A percentile compares a stretch with the other conserved stretches of the same genome.
Evolutionary conservation across 2,113 vertebrate species (phyloP).

Genomic region (Platysternon megacephalum): DNA sequence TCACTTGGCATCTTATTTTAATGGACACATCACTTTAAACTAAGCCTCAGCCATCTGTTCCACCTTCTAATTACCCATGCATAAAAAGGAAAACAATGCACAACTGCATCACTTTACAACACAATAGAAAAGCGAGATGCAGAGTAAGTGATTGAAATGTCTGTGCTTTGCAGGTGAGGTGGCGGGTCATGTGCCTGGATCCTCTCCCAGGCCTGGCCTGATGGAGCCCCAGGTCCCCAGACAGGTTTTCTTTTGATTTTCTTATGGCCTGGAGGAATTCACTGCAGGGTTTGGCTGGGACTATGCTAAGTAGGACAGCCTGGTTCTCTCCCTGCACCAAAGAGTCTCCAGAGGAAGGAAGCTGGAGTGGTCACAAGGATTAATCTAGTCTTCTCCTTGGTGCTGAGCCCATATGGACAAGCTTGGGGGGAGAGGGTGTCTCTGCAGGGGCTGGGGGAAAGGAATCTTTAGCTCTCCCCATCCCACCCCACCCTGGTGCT

Average conservation of each 20-base stretch:
- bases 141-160: fast-evolving
- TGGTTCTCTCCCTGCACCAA: background rate
- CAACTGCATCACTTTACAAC: background rate
- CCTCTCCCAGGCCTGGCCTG: background rate
- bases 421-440: no score
- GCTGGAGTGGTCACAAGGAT: no score
- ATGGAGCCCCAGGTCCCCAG: fast-evolving
- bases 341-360: no score
- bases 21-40: background rate
- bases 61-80: background rate
- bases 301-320: background rate
- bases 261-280: background rate
- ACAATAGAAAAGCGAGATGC: background rate
- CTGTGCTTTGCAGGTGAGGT: background rate
- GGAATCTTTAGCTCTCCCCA: no score
- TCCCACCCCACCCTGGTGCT: no score
- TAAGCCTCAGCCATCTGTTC: constrained; percentile 28
- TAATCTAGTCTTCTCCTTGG: no score
- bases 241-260: background rate
- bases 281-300: background rate
- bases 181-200: background rate
- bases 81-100: background rate
- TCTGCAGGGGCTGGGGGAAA: no score
- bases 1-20: background rate
- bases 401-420: no score